These are phyloP conservation scores for Gobiocypris rarus DNA, from an alignment of 2,113 vertebrate species.

Conservation along the genomic window DNA sequence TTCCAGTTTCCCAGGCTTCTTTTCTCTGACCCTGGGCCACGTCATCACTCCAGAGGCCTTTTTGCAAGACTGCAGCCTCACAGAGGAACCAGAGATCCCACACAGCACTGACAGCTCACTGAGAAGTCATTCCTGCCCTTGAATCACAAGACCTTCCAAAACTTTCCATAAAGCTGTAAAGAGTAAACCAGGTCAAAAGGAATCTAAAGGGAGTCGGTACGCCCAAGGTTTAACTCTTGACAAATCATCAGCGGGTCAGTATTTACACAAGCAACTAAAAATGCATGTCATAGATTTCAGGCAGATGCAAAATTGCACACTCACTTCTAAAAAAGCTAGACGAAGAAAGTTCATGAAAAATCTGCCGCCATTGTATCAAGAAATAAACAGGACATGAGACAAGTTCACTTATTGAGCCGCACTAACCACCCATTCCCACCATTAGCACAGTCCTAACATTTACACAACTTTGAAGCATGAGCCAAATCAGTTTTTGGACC, in stretches of 20 bases:
- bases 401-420: background rate
- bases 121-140: conserved; percentile 49
- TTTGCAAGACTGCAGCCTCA: conserved; percentile 44
- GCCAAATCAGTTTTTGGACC: conserved; percentile 39
- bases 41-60: conserved; percentile 57
- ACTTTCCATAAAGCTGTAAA: conserved; percentile 43
- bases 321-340: conserved; percentile 14
- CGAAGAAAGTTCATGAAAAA: background rate
- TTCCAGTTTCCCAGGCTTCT: conserved; percentile 55
- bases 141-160: conserved; percentile 45
- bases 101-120: conserved; percentile 38
- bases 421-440: conserved; percentile 35
- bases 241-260: conserved; percentile 23
- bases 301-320: conserved; percentile 32
- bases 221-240: background rate
- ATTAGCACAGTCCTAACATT: conserved; percentile 32
- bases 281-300: conserved; percentile 19
- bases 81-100: conserved; percentile 49
- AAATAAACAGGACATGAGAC: conserved; percentile 28
- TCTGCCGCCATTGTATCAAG: background rate
- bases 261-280: conserved; percentile 17
- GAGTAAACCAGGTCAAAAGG: conserved; percentile 38
- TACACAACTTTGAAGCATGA: conserved; percentile 46
- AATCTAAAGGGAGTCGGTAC: conserved; percentile 22
- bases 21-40: conserved; percentile 53